Evolutionary conservation across 35 echinoderm and acorn worm species (phyloP).

Genomic region (Lytechinus variegatus): DNA sequence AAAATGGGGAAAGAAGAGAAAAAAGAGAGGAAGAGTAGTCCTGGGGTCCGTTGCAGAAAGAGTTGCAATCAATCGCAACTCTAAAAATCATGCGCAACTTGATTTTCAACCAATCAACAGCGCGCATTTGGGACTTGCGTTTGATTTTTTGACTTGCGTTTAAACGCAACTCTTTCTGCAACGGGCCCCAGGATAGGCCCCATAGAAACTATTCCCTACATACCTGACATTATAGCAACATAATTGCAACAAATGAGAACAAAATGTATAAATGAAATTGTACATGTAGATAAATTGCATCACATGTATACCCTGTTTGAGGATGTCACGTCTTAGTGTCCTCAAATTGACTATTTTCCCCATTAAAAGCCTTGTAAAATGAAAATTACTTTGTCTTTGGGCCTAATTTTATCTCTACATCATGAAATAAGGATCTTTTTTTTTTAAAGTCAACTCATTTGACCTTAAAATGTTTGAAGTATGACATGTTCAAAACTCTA

Average conservation of each 20-base stretch:
- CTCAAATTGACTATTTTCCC: not conserved
- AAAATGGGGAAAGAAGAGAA: too few species aligned
- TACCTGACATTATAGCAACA: not conserved
- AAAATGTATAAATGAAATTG: not conserved
- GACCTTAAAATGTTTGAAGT: not conserved
- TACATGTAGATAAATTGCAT: constrained; percentile 25
- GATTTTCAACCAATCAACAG: too few species aligned
- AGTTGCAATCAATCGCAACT: too few species aligned
- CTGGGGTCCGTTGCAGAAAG: too few species aligned
- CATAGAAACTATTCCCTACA: constrained; percentile 27
- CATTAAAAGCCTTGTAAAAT: not conserved
- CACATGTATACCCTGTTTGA: not conserved
- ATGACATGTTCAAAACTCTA: not conserved
- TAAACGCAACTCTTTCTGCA: too few species aligned
- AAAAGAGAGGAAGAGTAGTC: too few species aligned
- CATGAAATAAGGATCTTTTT: not conserved
- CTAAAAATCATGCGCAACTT: too few species aligned
- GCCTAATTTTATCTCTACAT: constrained; percentile 13
- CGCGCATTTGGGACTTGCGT: too few species aligned
- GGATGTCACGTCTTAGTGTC: constrained; percentile 16
- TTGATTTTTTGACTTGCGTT: too few species aligned
- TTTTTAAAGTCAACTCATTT: not conserved
- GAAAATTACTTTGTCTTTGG: not conserved
- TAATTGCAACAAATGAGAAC: not conserved
- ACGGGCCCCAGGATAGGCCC: too few species aligned